A percentile compares a stretch with the other conserved stretches of the same genome.
These are phyloP conservation scores for Diceros bicornis DNA, from an alignment of 2,797 vertebrate species.

Conservation along the genomic window DNA sequence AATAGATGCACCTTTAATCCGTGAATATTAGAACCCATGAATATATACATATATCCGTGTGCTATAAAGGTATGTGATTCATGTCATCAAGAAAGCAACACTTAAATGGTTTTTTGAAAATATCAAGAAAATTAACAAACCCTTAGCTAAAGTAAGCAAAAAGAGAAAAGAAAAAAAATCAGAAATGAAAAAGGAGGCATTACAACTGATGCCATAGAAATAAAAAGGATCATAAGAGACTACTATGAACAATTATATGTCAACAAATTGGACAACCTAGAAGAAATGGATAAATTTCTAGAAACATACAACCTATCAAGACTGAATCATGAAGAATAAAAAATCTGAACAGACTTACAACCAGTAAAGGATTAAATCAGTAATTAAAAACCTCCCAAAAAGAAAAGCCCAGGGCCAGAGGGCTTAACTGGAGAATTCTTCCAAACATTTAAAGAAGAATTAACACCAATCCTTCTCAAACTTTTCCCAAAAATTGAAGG, in stretches of 20 bases:
- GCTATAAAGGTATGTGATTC: not conserved
- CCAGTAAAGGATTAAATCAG: not conserved
- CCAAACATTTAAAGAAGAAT: not conserved
- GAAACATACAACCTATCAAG: not conserved
- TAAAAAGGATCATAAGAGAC: not conserved
- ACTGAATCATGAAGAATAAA: not conserved
- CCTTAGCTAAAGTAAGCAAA: not conserved
- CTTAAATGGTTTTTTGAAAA: not conserved
- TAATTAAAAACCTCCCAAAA: not conserved
- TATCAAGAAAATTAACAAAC: not conserved
- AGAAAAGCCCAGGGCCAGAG: not conserved
- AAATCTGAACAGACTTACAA: not conserved
- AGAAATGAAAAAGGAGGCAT: not conserved
- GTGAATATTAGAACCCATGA: not conserved
- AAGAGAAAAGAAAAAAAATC: not conserved
- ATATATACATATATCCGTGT: not conserved
- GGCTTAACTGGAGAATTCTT: not conserved
- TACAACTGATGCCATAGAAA: not conserved
- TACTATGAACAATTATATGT: not conserved
- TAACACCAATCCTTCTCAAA: not conserved
- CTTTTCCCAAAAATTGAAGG: not conserved
- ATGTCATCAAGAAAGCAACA: not conserved
- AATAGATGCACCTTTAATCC: not conserved
- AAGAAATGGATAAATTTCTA: not conserved
- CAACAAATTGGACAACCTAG: not conserved